Evolutionary conservation across 2,888 invertebrate species (phyloP).

Genomic region (Morpho achilles): DNA sequence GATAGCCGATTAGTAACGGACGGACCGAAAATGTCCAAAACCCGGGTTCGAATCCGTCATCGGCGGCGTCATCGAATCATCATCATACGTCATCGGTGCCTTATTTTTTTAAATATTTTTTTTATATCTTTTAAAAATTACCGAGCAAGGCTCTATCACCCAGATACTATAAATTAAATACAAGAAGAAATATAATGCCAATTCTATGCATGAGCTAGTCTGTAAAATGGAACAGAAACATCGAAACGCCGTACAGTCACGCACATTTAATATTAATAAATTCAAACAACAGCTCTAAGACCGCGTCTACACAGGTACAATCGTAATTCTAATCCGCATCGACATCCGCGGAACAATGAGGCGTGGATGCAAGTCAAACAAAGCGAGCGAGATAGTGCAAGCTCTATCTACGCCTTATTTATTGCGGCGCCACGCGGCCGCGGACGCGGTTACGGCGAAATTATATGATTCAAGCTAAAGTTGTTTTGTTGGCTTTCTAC

Average conservation of each 20-base stretch:
- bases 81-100: too few relatives aligned
- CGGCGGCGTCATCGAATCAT: too few relatives aligned
- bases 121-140: too few relatives aligned
- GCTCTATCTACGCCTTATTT: slow-evolving; percentile 50
- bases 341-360: slow-evolving; percentile 28
- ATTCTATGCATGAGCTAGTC: neutral
- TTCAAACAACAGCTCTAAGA: slow-evolving; percentile 17
- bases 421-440: slow-evolving; percentile 36
- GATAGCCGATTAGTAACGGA: too few relatives aligned
- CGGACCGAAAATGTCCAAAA: too few relatives aligned
- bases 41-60: too few relatives aligned
- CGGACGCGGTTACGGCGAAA: slow-evolving; percentile 15
- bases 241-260: neutral
- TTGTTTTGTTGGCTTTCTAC: slow-evolving; percentile 21
- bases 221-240: neutral
- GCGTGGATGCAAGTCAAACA: slow-evolving; percentile 23
- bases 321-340: slow-evolving; percentile 26
- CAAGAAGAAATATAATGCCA: neutral
- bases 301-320: slow-evolving; percentile 18
- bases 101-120: too few relatives aligned
- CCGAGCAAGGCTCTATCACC: too few relatives aligned
- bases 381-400: slow-evolving; percentile 31
- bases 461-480: slow-evolving; percentile 22
- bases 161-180: neutral
- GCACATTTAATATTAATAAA: slow-evolving; percentile 14